A percentile compares a stretch with the other conserved stretches of the same genome.
These are phyloP conservation scores for Masticophis lateralis DNA, from an alignment of 2,797 vertebrate species.

Conservation along the genomic window DNA sequence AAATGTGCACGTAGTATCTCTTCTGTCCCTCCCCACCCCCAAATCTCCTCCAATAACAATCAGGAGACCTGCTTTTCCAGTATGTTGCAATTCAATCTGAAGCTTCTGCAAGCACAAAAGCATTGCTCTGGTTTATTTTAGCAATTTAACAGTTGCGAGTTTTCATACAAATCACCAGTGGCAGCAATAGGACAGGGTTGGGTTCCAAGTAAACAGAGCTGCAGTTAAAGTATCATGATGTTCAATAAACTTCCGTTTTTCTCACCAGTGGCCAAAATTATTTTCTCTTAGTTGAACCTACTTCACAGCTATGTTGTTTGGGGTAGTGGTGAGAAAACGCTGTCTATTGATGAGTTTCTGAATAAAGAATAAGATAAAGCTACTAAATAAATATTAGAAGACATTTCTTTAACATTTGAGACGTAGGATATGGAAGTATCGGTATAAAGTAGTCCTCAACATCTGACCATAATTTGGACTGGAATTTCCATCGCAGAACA, in stretches of 20 bases:
- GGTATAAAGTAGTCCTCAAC: not conserved
- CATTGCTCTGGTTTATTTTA: not conserved
- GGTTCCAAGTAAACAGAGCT: not conserved
- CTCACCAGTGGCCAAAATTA: not conserved
- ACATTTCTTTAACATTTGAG: not conserved
- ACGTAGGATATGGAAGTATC: not conserved
- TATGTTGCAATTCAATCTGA: not conserved
- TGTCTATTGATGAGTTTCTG: not conserved
- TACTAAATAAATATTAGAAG: not conserved
- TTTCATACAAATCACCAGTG: not conserved
- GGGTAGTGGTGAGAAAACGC: not conserved
- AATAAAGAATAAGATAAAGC: not conserved
- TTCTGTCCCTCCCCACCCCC: not conserved
- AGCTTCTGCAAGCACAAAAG: not conserved
- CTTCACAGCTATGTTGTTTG: not conserved
- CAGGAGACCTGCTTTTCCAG: not conserved
- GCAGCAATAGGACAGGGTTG: not conserved
- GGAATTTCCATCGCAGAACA: not conserved
- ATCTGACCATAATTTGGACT: not conserved
- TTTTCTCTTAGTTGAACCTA: not conserved
- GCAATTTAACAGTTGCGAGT: not conserved
- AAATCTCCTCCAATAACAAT: not conserved
- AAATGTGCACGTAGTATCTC: not conserved
- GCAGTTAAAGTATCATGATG: not conserved
- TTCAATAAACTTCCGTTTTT: not conserved